Percentiles rank a stretch among this genome's conserved stretches.
Evolutionary conservation across 2,888 invertebrate species (phyloP).

Genomic region (Phyllotreta cruciferae): DNA sequence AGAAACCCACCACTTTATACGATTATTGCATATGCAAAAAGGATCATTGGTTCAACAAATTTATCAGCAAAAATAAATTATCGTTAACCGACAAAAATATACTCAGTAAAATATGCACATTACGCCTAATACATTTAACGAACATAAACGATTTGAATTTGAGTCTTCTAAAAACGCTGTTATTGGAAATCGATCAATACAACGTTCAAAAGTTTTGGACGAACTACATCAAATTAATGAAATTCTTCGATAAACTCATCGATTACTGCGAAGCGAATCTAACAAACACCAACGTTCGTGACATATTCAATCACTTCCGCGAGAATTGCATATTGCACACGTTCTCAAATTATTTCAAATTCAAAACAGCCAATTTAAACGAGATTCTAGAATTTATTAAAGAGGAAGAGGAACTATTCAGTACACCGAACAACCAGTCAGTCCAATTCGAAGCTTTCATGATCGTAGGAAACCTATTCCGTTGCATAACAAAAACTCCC

Average conservation of each 20-base stretch:
- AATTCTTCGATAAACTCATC: conserved; percentile 46
- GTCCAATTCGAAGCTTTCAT: conserved; percentile 35
- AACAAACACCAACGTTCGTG: conserved; percentile 27
- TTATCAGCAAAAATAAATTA: conserved; percentile 43
- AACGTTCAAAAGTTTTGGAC: conserved; percentile 49
- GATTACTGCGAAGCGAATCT: conserved; percentile 47
- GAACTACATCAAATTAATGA: conserved; percentile 49
- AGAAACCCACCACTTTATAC: conserved; percentile 50
- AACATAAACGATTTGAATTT: conserved; percentile 44
- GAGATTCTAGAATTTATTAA: conserved; percentile 41
- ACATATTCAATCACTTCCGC: conserved; percentile 40
- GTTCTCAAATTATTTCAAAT: conserved; percentile 46
- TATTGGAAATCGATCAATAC: conserved; percentile 37
- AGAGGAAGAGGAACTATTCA: conserved; percentile 39
- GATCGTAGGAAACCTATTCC: conserved; percentile 39
- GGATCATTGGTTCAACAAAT: conserved; percentile 55
- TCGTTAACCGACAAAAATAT: conserved; percentile 41
- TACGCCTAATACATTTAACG: conserved; percentile 49
- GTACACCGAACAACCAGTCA: conserved; percentile 33
- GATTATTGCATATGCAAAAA: conserved; percentile 52
- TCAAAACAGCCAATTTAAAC: conserved; percentile 42
- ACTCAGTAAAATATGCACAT: conserved; percentile 44
- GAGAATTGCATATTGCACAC: conserved; percentile 46
- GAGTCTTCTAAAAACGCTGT: conserved; percentile 36
- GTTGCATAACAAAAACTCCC: conserved; percentile 33